Evolutionary conservation across 2,888 invertebrate genomes (phyloP).

Genomic region (Oligia latruncula): DNA sequence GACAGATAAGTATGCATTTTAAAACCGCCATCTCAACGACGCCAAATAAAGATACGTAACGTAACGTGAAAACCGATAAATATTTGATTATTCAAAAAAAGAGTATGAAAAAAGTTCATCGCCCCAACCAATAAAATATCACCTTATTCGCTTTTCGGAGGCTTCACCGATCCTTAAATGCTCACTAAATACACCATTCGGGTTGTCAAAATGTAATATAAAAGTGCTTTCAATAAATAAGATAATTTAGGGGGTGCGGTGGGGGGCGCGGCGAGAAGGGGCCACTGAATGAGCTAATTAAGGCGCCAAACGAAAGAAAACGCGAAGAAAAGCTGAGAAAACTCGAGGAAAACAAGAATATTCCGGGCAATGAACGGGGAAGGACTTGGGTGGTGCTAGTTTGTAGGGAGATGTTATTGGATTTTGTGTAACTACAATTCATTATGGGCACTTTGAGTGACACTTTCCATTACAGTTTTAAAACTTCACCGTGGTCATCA

Average conservation of each 20-base stretch:
- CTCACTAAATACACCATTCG: slow-evolving; percentile 82
- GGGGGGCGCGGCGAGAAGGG: slow-evolving; percentile 69
- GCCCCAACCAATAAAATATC: slow-evolving; percentile 70
- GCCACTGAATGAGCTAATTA: slow-evolving; percentile 89
- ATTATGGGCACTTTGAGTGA: neutral
- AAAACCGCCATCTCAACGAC: slow-evolving; percentile 12
- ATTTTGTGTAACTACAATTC: neutral
- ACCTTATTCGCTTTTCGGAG: slow-evolving; percentile 63
- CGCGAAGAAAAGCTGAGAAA: slow-evolving; percentile 89
- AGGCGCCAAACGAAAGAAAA: slow-evolving; percentile 88
- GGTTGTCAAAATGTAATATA: slow-evolving; percentile 85
- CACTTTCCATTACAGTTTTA: neutral
- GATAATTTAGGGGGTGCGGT: slow-evolving; percentile 81
- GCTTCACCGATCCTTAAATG: slow-evolving; percentile 73
- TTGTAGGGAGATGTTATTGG: neutral
- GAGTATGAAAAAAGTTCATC: slow-evolving; percentile 64
- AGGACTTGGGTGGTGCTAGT: slow-evolving; percentile 64
- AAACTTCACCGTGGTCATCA: no score
- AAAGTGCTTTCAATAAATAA: slow-evolving; percentile 89
- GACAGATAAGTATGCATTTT: slow-evolving; percentile 6
- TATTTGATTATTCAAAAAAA: slow-evolving; percentile 64
- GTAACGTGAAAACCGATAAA: slow-evolving; percentile 62
- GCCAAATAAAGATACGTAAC: slow-evolving; percentile 53
- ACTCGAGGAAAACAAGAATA: slow-evolving; percentile 89
- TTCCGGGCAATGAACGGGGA: slow-evolving; percentile 76